phyloP scores from a whole-genome alignment of 2,113 vertebrate species.

The Callipepla californica region DNA sequence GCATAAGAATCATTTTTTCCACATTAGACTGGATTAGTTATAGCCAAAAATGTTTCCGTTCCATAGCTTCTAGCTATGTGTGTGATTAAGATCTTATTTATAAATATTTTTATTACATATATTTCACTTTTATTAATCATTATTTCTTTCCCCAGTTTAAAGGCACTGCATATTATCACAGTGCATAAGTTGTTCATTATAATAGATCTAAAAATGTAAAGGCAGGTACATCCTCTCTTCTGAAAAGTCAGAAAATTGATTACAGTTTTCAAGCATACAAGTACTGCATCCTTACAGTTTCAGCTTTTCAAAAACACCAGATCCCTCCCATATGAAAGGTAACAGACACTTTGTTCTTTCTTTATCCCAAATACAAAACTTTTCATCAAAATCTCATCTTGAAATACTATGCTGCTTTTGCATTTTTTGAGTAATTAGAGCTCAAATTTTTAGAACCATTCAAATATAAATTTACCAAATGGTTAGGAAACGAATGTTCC shows the following conservation, averaged over 20 bases:
- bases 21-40: background rate
- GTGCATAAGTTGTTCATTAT: background rate
- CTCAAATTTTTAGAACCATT: background rate
- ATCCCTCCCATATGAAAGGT: background rate
- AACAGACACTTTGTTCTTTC: background rate
- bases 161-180: background rate
- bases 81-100: background rate
- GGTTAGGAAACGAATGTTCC: background rate
- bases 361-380: background rate
- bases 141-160: conserved; percentile 13
- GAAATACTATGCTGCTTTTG: background rate
- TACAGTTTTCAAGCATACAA: background rate
- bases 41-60: background rate
- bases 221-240: background rate
- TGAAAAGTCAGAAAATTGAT: background rate
- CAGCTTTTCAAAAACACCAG: background rate
- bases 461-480: background rate
- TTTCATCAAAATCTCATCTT: background rate
- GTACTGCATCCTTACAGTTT: background rate
- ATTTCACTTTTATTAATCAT: conserved; percentile 14
- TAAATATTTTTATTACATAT: background rate
- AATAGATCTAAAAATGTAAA: background rate
- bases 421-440: background rate
- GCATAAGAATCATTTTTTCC: background rate
- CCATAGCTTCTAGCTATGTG: conserved; percentile 5